Base-by-base conservation (phyloP, 2,888 invertebrate genomes). In the Phorcus lineatus region DNA sequence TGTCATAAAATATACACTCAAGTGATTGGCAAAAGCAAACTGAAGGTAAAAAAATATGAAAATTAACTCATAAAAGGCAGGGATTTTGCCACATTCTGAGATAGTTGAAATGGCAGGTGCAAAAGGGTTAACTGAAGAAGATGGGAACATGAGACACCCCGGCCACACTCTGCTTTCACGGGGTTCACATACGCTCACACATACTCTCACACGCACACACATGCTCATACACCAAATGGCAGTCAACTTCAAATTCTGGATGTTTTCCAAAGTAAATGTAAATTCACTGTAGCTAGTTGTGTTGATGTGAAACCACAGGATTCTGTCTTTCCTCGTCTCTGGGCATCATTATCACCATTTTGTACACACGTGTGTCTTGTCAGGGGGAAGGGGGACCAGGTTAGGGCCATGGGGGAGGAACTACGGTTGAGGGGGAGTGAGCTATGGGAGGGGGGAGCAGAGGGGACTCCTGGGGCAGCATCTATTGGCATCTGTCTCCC, bases 221-320 rank as follows among this genome's bases (percentile, higher is more conserved):
- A 47, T 47, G 47, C 47, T 47, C 47, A 47, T 11, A 47, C 47
- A 47, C 47, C 47, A 47, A 47, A 47, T 47, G 70, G 70, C 70
- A 70, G 70, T 70, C 70, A 70, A 70, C 70, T 70, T 70, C 70
- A 70, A 70, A 70, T 70, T 70, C 70, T 70, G 70, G 70, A 31
- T 24, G 70, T 40, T 40, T 36, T 70, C 70, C 70, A 70, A 70
- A 70, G 70, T 70, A 70, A 70, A 70, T 70, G 70, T 19, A 70
- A 70, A 70, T 70, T 70, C 70, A 70, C 36, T 70, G 70, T 70
- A 36, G 70, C 70, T 40, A 36, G 70, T 36, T 31, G 36, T 36
- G 36, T 31, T 70, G 70, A 70, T 70, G 31, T 40, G 36, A 40
- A 70, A 24, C 70, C 70, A 70, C 70, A 70, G 70, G 70, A n/a